A percentile compares a stretch with the other conserved stretches of the same genome.
Conservation (phyloP, 2,113 vertebrate species). For the Oreochromis spilurus region DNA sequence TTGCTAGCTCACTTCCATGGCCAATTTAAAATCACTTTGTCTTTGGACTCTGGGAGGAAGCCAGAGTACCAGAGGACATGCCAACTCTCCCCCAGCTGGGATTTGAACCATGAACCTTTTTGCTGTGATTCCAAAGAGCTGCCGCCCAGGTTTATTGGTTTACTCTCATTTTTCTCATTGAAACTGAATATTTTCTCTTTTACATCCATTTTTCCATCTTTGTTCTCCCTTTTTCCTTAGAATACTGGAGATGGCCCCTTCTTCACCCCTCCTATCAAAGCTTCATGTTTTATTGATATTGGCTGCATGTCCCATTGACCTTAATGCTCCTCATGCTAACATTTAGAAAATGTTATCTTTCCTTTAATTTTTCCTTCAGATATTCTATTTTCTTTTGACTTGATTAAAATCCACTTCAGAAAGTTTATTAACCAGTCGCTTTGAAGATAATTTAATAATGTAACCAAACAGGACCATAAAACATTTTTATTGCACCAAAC, state of each 20-base stretch:
- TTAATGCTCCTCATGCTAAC: background rate
- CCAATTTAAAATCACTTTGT: background rate
- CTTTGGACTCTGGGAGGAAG: background rate
- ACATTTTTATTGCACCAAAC: background rate
- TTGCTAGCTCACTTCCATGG: background rate
- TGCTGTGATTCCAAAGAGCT: background rate
- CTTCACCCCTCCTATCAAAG: background rate
- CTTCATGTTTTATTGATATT: background rate
- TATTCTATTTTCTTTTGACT: background rate
- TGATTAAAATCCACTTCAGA: background rate
- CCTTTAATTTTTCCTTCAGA: background rate
- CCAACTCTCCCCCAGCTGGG: background rate
- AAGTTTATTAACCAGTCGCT: background rate
- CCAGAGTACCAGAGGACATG: background rate
- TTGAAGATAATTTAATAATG: background rate
- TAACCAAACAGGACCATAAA: background rate
- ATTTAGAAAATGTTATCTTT: background rate
- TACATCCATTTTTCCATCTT: background rate
- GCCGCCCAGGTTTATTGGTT: background rate
- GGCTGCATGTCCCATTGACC: background rate
- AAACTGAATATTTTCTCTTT: rapidly evolving
- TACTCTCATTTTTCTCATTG: background rate
- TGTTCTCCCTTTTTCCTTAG: background rate
- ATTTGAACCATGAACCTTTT: background rate
- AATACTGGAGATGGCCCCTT: background rate